Conservation (phyloP, 2,113 vertebrate genomes). For the Athene cunicularia region DNA sequence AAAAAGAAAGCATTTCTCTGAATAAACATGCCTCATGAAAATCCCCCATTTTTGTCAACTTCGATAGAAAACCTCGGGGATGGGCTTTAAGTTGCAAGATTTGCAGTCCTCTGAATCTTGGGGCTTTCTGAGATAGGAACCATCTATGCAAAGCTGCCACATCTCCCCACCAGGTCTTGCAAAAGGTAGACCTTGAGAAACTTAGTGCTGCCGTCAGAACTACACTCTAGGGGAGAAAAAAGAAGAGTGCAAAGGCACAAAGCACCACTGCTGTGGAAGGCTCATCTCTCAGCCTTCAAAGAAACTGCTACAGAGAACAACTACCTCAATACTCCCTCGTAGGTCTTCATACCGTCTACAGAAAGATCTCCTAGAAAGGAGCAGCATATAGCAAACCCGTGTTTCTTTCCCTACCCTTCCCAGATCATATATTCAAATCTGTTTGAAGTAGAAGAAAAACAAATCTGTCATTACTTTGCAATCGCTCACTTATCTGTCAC, state of each 20-base stretch:
- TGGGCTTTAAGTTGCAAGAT: neutral
- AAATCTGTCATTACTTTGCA: neutral
- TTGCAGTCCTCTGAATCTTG: neutral
- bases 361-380: neutral
- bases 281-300: neutral
- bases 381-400: neutral
- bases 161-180: neutral
- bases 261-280: neutral
- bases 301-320: neutral
- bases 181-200: neutral
- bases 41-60: neutral
- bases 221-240: too few relatives aligned
- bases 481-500: neutral
- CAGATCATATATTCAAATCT: neutral
- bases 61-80: neutral
- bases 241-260: neutral
- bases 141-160: neutral
- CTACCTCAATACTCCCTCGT: neutral
- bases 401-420: neutral
- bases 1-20: neutral
- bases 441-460: neutral
- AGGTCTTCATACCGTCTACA: neutral
- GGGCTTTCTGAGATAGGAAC: neutral
- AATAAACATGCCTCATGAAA: neutral
- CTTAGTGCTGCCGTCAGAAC: neutral